Percentiles rank a stretch among this genome's conserved stretches.
phyloP scores from a whole-genome alignment of 2,113 vertebrate species.

The Willisornis vidua region DNA sequence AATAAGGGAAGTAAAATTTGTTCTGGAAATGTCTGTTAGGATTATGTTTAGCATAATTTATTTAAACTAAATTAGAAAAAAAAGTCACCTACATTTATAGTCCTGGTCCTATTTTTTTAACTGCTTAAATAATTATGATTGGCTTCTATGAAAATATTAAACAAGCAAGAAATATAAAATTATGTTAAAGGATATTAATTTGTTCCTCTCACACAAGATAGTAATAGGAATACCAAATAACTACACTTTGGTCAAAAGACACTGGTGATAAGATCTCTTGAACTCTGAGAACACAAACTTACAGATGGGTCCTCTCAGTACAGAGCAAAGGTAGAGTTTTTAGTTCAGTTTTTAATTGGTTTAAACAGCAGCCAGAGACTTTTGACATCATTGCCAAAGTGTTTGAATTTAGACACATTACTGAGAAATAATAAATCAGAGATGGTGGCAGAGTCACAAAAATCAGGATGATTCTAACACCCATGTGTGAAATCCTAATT shows the following conservation, averaged over 20 bases:
- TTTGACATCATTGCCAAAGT: background rate
- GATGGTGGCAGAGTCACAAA: background rate
- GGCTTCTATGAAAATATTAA: background rate
- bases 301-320: background rate
- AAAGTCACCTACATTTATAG: background rate
- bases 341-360: background rate
- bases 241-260: background rate
- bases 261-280: background rate
- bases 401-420: background rate
- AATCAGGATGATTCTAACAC: background rate
- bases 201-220: background rate
- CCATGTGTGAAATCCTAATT: background rate
- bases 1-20: background rate
- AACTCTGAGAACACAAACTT: background rate
- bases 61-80: background rate
- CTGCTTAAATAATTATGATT: background rate
- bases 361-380: background rate
- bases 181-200: background rate
- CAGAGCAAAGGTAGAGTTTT: background rate
- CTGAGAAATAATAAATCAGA: background rate
- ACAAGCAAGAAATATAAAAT: background rate
- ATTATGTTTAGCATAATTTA: background rate
- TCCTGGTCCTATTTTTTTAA: background rate
- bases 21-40: background rate
- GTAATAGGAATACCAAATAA: background rate